Percentiles rank a stretch among this genome's conserved stretches.
Conservation (phyloP, 2,888 invertebrate species). For the Pediacus dermestoides region DNA sequence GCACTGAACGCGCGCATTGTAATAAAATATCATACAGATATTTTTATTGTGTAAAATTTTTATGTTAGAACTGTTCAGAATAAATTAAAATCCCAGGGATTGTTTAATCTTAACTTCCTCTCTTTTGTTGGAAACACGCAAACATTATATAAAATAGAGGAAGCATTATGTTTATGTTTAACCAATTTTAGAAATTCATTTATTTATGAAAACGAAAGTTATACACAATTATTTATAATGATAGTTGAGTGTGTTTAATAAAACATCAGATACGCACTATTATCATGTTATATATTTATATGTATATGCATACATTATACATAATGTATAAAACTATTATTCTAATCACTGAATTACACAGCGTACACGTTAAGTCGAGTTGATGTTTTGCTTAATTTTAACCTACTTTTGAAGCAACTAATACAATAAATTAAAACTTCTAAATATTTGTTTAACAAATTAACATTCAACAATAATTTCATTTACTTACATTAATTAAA, state of each 20-base stretch:
- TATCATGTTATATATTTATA: conserved; percentile 17
- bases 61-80: neutral
- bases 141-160: conserved; percentile 39
- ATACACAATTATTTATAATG: conserved; percentile 2
- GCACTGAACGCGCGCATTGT: too few species aligned
- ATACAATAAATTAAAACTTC: too few species aligned
- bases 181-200: conserved; percentile 34
- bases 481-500: too few species aligned
- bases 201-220: conserved; percentile 21
- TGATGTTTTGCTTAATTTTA: too few species aligned
- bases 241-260: conserved; percentile 10
- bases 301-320: conserved; percentile 17
- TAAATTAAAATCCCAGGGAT: conserved; percentile 7
- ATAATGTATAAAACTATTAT: conserved; percentile 14
- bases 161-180: conserved; percentile 35
- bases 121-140: conserved; percentile 39
- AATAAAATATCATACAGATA: too few species aligned
- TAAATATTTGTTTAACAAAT: too few species aligned
- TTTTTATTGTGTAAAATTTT: conserved; percentile 1
- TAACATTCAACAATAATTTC: too few species aligned
- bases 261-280: conserved; percentile 19
- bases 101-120: conserved; percentile 33
- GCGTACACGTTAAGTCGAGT: too few species aligned
- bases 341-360: conserved; percentile 11
- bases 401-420: too few species aligned